A percentile compares a stretch with the other conserved stretches of the same genome.
phyloP scores from a whole-genome alignment of 1,140 invertebrate species.

The Delia radicum region DNA sequence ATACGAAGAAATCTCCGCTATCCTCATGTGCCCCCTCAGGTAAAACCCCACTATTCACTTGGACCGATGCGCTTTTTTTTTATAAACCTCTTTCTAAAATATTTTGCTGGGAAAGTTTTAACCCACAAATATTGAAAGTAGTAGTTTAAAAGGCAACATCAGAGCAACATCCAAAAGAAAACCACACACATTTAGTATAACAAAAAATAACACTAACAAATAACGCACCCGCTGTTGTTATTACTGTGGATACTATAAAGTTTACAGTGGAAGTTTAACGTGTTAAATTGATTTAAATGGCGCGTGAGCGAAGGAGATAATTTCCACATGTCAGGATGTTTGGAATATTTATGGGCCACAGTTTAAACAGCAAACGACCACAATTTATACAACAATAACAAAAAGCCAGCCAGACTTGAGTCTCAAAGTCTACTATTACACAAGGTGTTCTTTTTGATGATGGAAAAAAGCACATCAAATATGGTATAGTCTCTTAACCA shows the following conservation, averaged over 20 bases:
- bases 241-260: not conserved
- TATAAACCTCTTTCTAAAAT: no score
- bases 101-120: no score
- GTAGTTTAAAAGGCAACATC: not conserved
- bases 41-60: no score
- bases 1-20: no score
- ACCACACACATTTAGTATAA: no score
- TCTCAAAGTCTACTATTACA: not conserved
- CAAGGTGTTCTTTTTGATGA: not conserved
- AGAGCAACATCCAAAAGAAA: not conserved
- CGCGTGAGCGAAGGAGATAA: slow-evolving; percentile 56
- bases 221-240: not conserved
- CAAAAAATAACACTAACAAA: not conserved
- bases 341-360: slow-evolving; percentile 54
- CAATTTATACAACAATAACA: slow-evolving; percentile 5
- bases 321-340: slow-evolving; percentile 55
- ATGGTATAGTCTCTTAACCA: no score
- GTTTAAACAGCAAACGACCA: slow-evolving; percentile 30
- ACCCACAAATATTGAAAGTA: no score
- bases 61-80: no score
- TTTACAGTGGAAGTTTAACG: slow-evolving; percentile 40
- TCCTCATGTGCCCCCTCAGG: no score
- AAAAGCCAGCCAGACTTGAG: not conserved
- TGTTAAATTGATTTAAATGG: slow-evolving; percentile 57
- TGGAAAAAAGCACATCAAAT: not conserved